Conservation (phyloP, 1,140 invertebrate genomes). For the Rhyacophila brunnea region DNA sequence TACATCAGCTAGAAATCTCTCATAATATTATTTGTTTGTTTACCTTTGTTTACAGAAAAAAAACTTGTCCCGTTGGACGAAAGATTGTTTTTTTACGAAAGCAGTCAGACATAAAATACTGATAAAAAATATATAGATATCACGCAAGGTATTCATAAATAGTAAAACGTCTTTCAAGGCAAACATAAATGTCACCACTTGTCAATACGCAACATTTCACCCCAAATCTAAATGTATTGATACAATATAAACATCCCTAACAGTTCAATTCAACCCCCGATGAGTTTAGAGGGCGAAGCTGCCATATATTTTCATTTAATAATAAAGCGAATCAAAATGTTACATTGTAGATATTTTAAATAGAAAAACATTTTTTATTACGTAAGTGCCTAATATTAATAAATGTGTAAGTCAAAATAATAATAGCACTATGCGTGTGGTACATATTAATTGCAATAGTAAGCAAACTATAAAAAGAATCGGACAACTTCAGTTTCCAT, state of each 20-base stretch:
- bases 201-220: conserved; percentile 34
- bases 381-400: not conserved
- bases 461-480: no score
- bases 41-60: not conserved
- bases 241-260: conserved; percentile 22
- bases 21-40: not conserved
- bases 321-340: no score
- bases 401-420: no score
- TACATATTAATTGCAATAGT: no score
- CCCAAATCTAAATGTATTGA: conserved; percentile 34
- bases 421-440: no score
- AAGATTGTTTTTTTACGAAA: not conserved
- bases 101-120: not conserved
- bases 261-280: not conserved
- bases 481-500: no score
- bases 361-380: conserved; percentile 13
- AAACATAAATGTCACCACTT: conserved; percentile 30
- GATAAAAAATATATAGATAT: no score
- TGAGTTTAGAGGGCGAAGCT: conserved; percentile 3
- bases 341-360: conserved; percentile 5
- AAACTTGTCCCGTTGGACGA: not conserved
- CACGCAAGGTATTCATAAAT: conserved; percentile 26
- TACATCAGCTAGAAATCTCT: no score
- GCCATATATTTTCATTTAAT: conserved; percentile 15
- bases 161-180: conserved; percentile 27